Evolutionary conservation across 1,140 invertebrate genomes (phyloP), one percentile per base, ranked within the genome.

Genomic region (Zaprionus capensis): DNA sequence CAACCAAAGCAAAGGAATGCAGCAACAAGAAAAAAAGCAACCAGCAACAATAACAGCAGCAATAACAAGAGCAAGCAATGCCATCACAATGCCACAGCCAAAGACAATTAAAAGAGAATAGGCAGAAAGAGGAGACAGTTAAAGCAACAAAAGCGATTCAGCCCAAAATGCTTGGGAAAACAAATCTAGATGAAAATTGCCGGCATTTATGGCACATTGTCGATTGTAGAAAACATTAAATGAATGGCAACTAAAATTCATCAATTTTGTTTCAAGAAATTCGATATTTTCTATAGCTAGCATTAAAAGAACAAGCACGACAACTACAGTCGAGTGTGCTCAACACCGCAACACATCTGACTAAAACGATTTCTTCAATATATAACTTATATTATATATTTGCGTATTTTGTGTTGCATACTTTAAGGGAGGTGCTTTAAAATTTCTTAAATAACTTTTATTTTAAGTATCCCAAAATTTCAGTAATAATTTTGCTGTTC

Each of bases 1-100:
- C 70, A 68, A 87, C 77, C 84, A 88, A 81, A 87, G 78, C 84
- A 88, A 87, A 83, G 74, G 81, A 87, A 88, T 88, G 84, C 84
- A 73, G 51, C 79, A 86, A 78, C 55, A 87, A 87, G 82, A 82
- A 72, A 72, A 71, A 31, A 65, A 56, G 28, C 7, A 6, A 44
- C 63, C 46, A 73, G 24, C 38, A 81, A 68, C 51, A 71, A 70
- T 51, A 22, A 15, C 46, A 38, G 17, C 22, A 24, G 24, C 63
- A 82, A 79, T 70, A 78, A 65, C 76, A 80, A 86, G 69, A 86
- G 70, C 55, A 80, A 67, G 38, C 64, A 82, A 80, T 72, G 80
- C 41, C 41, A 46, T 17, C 41, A 73, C 80, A 87, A 82, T 85
- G 53, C 79, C 80, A 36, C 67, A 80, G 67, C 41, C 36, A 78